Evolutionary conservation across 2,797 vertebrate genomes (phyloP), one percentile per base, ranked within the genome.

Genomic region (Erpetoichthys calabaricus): DNA sequence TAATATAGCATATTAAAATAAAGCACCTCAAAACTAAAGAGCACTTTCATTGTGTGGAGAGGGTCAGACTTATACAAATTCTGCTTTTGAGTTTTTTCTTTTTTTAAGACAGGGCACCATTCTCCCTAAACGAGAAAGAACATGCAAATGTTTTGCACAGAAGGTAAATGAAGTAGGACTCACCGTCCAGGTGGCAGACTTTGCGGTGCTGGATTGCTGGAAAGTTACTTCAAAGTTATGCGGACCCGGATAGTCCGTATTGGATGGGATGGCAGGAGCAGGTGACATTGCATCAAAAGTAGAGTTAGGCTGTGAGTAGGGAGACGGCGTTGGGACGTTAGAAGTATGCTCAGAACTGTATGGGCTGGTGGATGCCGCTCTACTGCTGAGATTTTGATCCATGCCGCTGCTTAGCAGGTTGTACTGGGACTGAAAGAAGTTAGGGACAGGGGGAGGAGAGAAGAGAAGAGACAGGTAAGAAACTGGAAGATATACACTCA

Each of bases 171-270:
- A 57, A 25, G 49, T 44, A 6, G 9, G 52, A 95, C 95, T 98
- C 82, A 98, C 95, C 60, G 95, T 98, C 95, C 95, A 98, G 70
- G 95, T 98, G 76, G 95, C 95, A 0, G 95, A 98, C 65, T 98
- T 98, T 71, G 95, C 95, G 0, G 94, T 98, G 87, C 95, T 98
- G 53, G 94, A 98, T 64, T 98, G 95, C 82, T 98, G 94, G 81
- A 98, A 98, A 73, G 95, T 97, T 74, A 98, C 94, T 72, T 97
- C 91, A 56, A 98, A 98, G 86, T 79, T 77, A 68, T 98, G 92
- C 8, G 91, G 87, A 45, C 95, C 95, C 0, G 95, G 93, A 72
- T 98, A 98, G 85, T 98, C 94, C 1, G 93, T 88, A 81, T 96
- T 97, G 80, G 95, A 98, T 61, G 95, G 95, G 81, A 98, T 98